Evolutionary conservation across 1,140 invertebrate genomes (phyloP).

Genomic region (Sminthurides bifidus): DNA sequence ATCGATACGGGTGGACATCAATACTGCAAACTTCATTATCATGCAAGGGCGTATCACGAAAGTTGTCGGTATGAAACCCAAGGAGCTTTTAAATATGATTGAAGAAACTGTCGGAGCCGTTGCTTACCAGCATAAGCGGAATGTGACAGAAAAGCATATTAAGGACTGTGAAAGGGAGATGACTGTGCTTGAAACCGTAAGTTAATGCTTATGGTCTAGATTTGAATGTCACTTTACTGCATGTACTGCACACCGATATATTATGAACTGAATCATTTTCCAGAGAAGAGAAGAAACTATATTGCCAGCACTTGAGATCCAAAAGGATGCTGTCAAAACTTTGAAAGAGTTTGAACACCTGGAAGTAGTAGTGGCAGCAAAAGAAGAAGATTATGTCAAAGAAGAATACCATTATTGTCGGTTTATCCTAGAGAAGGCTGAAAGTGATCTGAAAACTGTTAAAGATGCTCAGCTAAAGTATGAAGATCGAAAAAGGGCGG

Average conservation of each 20-base stretch:
- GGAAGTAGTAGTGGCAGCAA: not conserved
- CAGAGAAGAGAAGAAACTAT: not conserved
- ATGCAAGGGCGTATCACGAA: constrained; percentile 99
- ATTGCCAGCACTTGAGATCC: not conserved
- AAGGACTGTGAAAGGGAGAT: not conserved
- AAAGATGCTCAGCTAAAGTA: not conserved
- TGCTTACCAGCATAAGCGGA: constrained; percentile 82
- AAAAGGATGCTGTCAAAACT: not conserved
- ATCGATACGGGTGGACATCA: constrained; percentile 94
- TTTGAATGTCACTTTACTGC: not conserved
- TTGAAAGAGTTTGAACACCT: not conserved
- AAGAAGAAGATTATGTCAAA: not conserved
- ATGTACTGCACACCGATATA: not conserved
- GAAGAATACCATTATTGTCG: not conserved
- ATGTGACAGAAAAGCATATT: not conserved
- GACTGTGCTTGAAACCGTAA: not conserved
- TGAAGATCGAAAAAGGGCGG: not conserved
- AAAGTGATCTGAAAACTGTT: not conserved
- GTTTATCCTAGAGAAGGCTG: not conserved
- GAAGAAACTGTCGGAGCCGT: constrained; percentile 97
- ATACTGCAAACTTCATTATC: constrained; percentile 98
- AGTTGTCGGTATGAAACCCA: constrained; percentile 97
- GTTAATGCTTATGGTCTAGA: not conserved
- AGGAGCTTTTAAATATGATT: constrained; percentile 95
- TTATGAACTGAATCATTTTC: not conserved